A percentile compares a stretch with the other conserved stretches of the same genome.
Conservation (phyloP, 2,113 vertebrate species). For the Osmerus eperlanus region DNA sequence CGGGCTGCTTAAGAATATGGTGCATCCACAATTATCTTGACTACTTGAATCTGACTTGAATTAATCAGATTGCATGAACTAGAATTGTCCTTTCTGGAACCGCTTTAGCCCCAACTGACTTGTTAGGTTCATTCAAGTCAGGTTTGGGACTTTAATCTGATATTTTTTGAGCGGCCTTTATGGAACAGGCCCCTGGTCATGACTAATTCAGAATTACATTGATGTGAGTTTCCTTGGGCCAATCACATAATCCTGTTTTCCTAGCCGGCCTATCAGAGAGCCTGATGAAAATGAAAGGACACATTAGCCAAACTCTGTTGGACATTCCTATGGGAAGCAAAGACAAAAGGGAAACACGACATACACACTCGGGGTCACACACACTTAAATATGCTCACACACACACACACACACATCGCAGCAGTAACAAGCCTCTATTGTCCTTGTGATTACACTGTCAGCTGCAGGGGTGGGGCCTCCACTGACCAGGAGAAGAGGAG, state of each 20-base stretch:
- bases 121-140: too few relatives aligned
- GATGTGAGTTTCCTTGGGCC: too few relatives aligned
- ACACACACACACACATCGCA: slow-evolving; percentile 5
- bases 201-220: too few relatives aligned
- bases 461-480: background rate
- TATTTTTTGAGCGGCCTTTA: too few relatives aligned
- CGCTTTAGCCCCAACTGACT: too few relatives aligned
- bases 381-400: background rate
- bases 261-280: background rate
- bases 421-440: background rate
- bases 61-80: too few relatives aligned
- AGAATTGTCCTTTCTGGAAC: too few relatives aligned
- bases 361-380: background rate
- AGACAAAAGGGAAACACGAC: background rate
- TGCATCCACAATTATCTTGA: too few relatives aligned
- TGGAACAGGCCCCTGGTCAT: too few relatives aligned
- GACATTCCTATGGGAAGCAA: background rate
- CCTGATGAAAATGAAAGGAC: background rate
- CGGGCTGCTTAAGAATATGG: too few relatives aligned
- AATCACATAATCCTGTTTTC: background rate
- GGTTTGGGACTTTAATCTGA: too few relatives aligned
- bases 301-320: background rate
- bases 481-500: background rate
- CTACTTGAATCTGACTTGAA: too few relatives aligned
- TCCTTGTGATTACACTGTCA: slow-evolving; percentile 3